These are phyloP conservation scores for Palythoa heliodiscus DNA, from an alignment of 92 coral and sea anemone genomes.

Conservation along the genomic window DNA sequence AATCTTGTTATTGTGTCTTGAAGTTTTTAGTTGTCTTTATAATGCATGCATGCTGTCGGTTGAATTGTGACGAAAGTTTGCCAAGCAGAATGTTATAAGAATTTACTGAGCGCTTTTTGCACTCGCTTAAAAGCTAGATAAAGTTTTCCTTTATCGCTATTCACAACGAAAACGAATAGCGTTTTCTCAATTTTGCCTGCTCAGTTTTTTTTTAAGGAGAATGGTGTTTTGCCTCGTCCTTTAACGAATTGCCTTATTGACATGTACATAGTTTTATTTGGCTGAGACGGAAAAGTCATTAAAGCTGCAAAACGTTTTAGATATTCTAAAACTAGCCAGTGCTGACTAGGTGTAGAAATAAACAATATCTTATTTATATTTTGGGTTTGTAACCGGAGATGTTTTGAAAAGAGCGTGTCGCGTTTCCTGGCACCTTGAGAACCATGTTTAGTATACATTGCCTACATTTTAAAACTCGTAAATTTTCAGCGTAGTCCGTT, in stretches of 20 bases:
- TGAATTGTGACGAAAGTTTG: neutral
- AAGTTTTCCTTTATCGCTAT: neutral
- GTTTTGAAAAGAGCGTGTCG: neutral
- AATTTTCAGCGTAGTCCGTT: neutral
- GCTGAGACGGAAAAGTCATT: neutral
- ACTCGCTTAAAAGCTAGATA: neutral
- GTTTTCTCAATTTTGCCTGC: neutral
- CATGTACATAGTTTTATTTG: neutral
- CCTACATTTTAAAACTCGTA: neutral
- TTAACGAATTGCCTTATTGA: neutral
- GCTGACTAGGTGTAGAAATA: neutral
- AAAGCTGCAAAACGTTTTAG: neutral
- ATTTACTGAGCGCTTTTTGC: neutral
- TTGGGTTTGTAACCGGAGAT: neutral
- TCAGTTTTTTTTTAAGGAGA: no score
- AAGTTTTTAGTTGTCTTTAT: neutral
- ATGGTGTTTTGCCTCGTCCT: neutral
- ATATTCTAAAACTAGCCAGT: neutral
- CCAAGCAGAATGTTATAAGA: neutral
- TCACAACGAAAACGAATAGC: neutral
- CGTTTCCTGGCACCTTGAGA: neutral
- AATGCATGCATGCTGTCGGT: neutral
- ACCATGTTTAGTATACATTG: neutral
- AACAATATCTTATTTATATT: neutral
- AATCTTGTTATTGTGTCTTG: neutral